Percentiles rank a stretch among this genome's conserved stretches.
phyloP scores from a whole-genome alignment of 2,113 vertebrate genomes.

The Albula glossodonta region DNA sequence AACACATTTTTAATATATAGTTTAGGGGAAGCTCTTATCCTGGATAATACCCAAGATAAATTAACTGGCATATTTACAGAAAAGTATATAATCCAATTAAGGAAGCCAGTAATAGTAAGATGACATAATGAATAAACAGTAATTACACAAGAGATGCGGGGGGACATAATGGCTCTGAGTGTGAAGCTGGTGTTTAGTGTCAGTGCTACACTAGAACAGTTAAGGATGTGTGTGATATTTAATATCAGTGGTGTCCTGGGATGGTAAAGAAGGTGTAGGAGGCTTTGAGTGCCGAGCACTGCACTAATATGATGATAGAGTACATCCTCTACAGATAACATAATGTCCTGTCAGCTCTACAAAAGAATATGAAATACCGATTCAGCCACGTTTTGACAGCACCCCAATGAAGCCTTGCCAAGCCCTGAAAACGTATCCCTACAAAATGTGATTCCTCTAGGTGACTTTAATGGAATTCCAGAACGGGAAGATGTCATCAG shows the following conservation, averaged over 20 bases:
- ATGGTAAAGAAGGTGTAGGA: neutral
- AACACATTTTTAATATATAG: too few species aligned
- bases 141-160: too few species aligned
- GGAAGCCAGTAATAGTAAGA: too few species aligned
- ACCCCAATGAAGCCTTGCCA: neutral
- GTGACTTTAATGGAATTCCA: neutral
- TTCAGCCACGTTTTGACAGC: neutral
- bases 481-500: neutral
- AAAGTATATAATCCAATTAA: too few species aligned
- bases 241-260: neutral
- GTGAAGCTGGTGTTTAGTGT: neutral
- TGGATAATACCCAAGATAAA: too few species aligned
- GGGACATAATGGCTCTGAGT: neutral
- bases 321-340: neutral
- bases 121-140: too few species aligned
- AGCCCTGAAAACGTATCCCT: neutral
- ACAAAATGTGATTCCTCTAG: neutral
- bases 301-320: neutral
- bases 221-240: neutral
- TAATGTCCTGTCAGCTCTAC: neutral
- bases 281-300: neutral
- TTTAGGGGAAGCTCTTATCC: too few species aligned
- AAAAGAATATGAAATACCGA: neutral
- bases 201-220: neutral
- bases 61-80: too few species aligned